These are phyloP conservation scores for Amazona guildingii DNA, from an alignment of 2,113 vertebrate species.

Conservation along the genomic window DNA sequence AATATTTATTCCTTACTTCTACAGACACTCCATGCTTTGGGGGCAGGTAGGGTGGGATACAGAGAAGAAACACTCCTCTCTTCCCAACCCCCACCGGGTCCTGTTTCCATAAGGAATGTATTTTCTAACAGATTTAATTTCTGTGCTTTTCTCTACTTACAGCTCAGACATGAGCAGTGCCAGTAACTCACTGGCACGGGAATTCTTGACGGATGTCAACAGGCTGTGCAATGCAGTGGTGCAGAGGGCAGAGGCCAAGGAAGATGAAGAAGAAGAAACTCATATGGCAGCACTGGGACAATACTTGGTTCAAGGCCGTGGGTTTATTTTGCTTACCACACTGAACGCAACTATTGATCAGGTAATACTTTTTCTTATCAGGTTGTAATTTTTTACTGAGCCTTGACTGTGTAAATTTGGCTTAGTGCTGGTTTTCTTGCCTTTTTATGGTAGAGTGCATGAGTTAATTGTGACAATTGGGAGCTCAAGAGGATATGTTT, in stretches of 20 bases:
- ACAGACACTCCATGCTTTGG: background rate
- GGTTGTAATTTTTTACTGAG: background rate
- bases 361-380: constrained; percentile 67
- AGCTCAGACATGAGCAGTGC: constrained; percentile 97
- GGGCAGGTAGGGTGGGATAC: background rate
- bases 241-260: constrained; percentile 84
- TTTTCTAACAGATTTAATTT: background rate
- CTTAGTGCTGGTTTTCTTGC: background rate
- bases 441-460: background rate
- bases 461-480: background rate
- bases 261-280: constrained; percentile 93
- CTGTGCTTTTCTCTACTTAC: background rate
- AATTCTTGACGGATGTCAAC: constrained; percentile 96
- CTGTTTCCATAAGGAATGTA: background rate
- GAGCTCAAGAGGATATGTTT: background rate
- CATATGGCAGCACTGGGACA: constrained; percentile 93
- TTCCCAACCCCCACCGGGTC: background rate
- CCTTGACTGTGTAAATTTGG: background rate
- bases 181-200: constrained; percentile 94
- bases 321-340: constrained; percentile 89
- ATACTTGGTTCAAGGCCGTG: constrained; percentile 91
- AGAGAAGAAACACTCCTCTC: background rate
- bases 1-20: background rate
- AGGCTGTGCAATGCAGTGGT: constrained; percentile 93
- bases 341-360: constrained; percentile 92